Percentiles rank a stretch among this genome's conserved stretches.
Evolutionary conservation across 1,140 invertebrate species (phyloP).

Genomic region (Polypedilum vanderplanki): DNA sequence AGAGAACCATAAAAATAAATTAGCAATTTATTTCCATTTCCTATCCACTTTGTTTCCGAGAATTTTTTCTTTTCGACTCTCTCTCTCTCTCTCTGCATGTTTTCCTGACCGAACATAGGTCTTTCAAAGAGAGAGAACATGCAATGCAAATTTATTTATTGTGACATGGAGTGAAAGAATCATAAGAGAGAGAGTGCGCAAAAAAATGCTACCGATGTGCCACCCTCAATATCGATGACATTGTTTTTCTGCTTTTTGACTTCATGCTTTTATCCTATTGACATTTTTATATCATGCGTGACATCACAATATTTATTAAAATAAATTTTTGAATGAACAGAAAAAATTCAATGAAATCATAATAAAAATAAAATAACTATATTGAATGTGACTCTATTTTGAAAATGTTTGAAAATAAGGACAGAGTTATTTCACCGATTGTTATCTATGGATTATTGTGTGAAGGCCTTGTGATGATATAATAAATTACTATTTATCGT

Average conservation of each 20-base stretch:
- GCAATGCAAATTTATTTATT: no score
- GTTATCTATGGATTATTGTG: no score
- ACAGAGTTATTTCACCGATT: no score
- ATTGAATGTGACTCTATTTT: background rate
- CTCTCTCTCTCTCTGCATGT: background rate
- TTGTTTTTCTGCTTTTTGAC: background rate
- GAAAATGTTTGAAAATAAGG: no score
- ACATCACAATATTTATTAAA: conserved; percentile 13
- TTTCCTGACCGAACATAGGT: background rate
- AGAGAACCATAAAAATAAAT: conserved; percentile 28
- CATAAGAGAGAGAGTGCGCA: no score
- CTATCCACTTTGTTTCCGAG: conserved; percentile 8
- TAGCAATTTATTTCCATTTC: conserved; percentile 27
- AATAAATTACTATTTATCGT: no score
- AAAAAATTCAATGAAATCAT: background rate
- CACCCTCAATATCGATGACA: conserved; percentile 2
- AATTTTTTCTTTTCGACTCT: conserved; percentile 7
- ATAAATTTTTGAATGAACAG: no score
- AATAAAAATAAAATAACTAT: background rate
- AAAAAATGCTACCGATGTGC: background rate
- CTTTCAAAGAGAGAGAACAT: background rate
- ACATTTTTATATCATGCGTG: background rate
- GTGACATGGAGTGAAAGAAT: no score
- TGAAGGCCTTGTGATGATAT: no score
- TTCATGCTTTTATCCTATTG: background rate